Percentiles rank a stretch among this genome's conserved stretches.
Conservation (phyloP, 2,797 vertebrate species). For the Clamator glandarius region DNA sequence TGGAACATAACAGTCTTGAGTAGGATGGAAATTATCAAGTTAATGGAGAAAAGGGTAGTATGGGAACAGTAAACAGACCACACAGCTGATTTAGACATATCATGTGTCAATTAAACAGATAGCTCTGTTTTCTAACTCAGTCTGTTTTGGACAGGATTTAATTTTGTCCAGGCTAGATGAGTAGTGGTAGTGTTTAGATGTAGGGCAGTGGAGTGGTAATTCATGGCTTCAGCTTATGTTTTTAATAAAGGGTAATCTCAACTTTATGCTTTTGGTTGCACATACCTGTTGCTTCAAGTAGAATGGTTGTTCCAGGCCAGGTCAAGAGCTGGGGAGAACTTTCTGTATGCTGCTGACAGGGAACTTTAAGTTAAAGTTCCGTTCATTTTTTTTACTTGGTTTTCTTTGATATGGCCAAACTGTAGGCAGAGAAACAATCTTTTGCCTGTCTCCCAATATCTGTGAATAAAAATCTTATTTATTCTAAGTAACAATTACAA, state of each 20-base stretch:
- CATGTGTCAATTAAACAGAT: slow-evolving; percentile 23
- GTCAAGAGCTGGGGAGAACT: background rate
- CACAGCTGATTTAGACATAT: background rate
- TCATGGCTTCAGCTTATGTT: background rate
- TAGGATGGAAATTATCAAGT: slow-evolving; percentile 22
- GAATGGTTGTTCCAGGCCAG: background rate
- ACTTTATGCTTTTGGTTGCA: background rate
- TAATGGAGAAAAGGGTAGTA: background rate
- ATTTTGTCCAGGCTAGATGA: slow-evolving; percentile 18
- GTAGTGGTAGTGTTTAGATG: background rate
- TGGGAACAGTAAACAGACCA: slow-evolving; percentile 40
- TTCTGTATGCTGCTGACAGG: background rate
- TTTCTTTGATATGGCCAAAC: background rate
- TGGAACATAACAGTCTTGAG: background rate
- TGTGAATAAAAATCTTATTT: background rate
- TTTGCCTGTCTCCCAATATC: background rate
- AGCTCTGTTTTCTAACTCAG: slow-evolving; percentile 25
- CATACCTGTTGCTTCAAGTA: background rate
- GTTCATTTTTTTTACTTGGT: background rate
- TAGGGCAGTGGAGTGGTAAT: background rate
- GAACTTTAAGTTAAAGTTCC: background rate
- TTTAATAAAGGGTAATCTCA: background rate
- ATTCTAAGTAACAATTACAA: background rate
- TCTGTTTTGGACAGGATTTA: slow-evolving; percentile 1
- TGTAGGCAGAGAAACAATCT: background rate